Base-by-base conservation (phyloP, 2,113 vertebrate genomes). In the Scophthalmus maximus region DNA sequence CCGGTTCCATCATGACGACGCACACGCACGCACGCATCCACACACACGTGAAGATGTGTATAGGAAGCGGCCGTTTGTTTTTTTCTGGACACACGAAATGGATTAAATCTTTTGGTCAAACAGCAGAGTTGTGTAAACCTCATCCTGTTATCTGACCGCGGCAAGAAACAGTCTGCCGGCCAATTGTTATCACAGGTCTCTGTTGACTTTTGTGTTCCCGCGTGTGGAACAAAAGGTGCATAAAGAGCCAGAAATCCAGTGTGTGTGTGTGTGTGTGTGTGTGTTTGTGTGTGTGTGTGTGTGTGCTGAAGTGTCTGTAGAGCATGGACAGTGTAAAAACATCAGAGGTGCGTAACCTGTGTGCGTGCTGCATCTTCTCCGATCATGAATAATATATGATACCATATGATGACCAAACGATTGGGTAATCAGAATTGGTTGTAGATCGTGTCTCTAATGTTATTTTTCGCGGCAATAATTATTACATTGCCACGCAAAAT, bases 161-260 rank as follows among this genome's bases (percentile, higher is more conserved):
- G 29, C 17, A 50, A 17, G 18, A 68, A 87, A 68, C 70, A 77
- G 56, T 53, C 29, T 14, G 0, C 40, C 3, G 1, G 9, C 42
- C 20, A 5, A 8, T 40, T 66, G 44, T 75, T 65, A 36, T 68
- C 56, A 36, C 25, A 8, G 3, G 32, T 58, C 70, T 64, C 14
- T 32, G 57, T 52, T 58, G 44, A 69, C 53, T 15, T 50, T 27
- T 53, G 9, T 50, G 44, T 59, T 60, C 29, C 40, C 9, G 5
- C 20, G 11, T 47, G 51, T 1, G 8, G 64, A 81, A 71, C 76
- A 83, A 81, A 70, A 47, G 38, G 18, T 34, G n/a, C 15, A 8
- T 17, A 18, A 63, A 25, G 50, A 56, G 70, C 32, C 52, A 46
- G 7, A 29, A 34, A 26, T 14, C 15, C 36, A 38, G 15, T 42